phyloP scores from a whole-genome alignment of 2,888 invertebrate genomes.

The Machimus rusticus region DNA sequence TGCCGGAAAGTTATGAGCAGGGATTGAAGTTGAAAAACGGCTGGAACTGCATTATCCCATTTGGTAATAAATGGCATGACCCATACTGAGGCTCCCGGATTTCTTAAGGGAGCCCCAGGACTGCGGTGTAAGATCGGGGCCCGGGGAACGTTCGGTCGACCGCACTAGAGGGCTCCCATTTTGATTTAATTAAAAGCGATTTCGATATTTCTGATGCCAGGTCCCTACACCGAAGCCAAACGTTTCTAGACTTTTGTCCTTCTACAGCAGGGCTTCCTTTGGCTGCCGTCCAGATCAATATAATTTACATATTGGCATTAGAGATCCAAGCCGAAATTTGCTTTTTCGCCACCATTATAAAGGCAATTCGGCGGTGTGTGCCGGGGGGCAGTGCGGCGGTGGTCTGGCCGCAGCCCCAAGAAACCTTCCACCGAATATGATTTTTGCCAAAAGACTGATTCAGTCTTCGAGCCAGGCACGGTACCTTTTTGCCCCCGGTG shows the following conservation, averaged over 20 bases:
- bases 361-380: not conserved
- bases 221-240: not conserved
- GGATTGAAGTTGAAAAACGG: conserved; percentile 16
- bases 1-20: conserved; percentile 1
- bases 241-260: not conserved
- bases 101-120: not conserved
- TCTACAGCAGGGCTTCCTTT: not conserved
- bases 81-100: not conserved
- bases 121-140: not conserved
- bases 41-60: conserved; percentile 23
- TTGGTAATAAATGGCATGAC: not conserved
- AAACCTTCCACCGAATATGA: not conserved
- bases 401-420: not conserved
- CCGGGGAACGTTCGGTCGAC: not conserved
- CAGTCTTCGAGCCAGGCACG: not conserved
- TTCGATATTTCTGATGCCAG: conserved; percentile 34
- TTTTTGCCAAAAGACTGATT: conserved; percentile 4
- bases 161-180: conserved; percentile 7
- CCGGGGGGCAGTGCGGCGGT: not conserved
- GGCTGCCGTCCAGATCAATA: conserved; percentile 23
- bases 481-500: not conserved
- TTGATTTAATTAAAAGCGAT: conserved; percentile 35
- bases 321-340: conserved; percentile 7
- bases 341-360: conserved; percentile 32
- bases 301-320: conserved; percentile 36